These are phyloP conservation scores for Lepidocolaptes lacrymiger DNA, from an alignment of 2,797 vertebrate species.

Conservation along the genomic window DNA sequence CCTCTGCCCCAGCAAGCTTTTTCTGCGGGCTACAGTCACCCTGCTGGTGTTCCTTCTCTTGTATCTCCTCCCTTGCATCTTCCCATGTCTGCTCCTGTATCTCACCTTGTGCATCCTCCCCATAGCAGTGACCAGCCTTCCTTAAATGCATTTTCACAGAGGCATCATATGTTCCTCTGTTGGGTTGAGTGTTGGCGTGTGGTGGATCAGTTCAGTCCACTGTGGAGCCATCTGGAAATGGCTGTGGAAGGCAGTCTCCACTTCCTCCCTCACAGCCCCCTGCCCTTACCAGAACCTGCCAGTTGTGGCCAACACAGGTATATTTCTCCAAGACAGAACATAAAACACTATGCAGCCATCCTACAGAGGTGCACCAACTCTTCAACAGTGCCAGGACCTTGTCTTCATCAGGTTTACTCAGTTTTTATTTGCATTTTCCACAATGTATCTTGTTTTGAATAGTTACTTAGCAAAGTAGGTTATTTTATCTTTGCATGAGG, in stretches of 20 bases:
- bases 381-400: background rate
- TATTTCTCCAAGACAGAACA: background rate
- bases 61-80: background rate
- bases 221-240: background rate
- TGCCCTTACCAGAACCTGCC: background rate
- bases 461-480: background rate
- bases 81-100: background rate
- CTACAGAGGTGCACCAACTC: background rate
- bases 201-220: background rate
- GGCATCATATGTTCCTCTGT: background rate
- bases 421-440: background rate
- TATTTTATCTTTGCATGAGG: background rate
- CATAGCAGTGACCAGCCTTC: background rate
- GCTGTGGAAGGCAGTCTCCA: background rate
- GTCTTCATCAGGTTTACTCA: background rate
- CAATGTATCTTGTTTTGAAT: background rate
- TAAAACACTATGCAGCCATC: background rate
- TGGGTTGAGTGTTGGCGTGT: background rate
- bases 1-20: background rate
- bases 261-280: background rate
- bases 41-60: background rate
- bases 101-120: background rate
- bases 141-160: background rate
- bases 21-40: background rate
- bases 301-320: rapidly evolving